phyloP scores from a whole-genome alignment of 2,113 vertebrate genomes.

The Mellivora capensis region DNA sequence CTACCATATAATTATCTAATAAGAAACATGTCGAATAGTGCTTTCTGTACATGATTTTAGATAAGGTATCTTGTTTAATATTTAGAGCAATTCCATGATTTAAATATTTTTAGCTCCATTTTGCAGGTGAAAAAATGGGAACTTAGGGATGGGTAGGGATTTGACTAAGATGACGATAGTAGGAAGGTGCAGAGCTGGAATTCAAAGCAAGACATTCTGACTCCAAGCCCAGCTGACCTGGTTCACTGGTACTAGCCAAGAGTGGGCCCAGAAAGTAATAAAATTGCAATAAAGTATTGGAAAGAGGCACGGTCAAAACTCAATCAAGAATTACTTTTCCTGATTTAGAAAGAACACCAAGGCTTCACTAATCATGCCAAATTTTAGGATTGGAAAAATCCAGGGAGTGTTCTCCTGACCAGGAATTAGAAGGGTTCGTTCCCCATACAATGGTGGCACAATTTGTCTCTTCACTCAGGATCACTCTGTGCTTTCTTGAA shows the following conservation, averaged over 20 bases:
- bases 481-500: neutral
- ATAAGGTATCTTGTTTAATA: neutral
- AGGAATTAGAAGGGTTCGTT: neutral
- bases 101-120: neutral
- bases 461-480: neutral
- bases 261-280: neutral
- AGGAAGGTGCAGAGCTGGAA: neutral
- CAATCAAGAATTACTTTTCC: neutral
- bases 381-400: neutral
- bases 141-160: neutral
- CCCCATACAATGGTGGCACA: rapidly evolving
- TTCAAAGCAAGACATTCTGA: neutral
- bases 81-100: neutral
- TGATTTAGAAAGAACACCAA: neutral
- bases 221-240: neutral
- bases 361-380: neutral
- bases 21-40: neutral
- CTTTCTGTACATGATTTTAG: neutral
- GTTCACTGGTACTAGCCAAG: neutral
- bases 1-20: neutral
- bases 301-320: neutral
- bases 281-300: neutral
- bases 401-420: neutral
- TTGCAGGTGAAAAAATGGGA: neutral
- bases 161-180: neutral